phyloP scores from a whole-genome alignment of 1,140 invertebrate genomes.

The Drosophila ogumai region DNA sequence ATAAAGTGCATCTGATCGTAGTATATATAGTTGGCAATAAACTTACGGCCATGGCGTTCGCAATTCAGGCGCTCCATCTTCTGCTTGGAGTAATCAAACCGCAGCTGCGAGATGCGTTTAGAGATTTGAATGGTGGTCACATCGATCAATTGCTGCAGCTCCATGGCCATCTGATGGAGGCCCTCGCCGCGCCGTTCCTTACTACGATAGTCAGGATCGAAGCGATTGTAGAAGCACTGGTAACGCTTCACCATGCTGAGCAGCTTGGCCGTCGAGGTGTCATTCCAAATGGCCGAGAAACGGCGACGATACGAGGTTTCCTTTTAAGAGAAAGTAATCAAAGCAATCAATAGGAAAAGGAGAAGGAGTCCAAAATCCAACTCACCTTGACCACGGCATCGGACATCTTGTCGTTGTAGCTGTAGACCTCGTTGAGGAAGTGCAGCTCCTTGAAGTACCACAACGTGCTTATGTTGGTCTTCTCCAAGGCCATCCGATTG shows the following conservation, averaged over 20 bases:
- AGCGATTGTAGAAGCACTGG: conserved; percentile 80
- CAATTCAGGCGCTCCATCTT: conserved; percentile 73
- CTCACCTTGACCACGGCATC: conserved; percentile 76
- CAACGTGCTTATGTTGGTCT: conserved; percentile 77
- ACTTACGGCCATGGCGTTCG: conserved; percentile 67
- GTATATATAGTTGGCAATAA: conserved; percentile 73
- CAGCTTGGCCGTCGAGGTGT: conserved; percentile 74
- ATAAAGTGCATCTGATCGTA: conserved; percentile 80
- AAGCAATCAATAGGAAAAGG: not conserved
- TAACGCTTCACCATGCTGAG: conserved; percentile 72
- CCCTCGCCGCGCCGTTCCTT: conserved; percentile 80
- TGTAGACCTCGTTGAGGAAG: conserved; percentile 80
- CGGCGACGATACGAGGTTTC: conserved; percentile 77
- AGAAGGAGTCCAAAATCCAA: too few relatives aligned
- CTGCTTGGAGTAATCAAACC: conserved; percentile 81
- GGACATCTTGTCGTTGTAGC: conserved; percentile 80
- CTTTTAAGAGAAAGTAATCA: not conserved
- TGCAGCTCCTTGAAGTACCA: conserved; percentile 82
- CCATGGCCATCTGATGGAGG: conserved; percentile 74
- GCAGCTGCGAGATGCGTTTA: conserved; percentile 78
- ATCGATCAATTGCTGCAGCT: conserved; percentile 73
- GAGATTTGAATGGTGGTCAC: conserved; percentile 81
- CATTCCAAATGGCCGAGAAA: conserved; percentile 80
- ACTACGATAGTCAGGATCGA: conserved; percentile 78
- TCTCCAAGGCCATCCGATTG: conserved; percentile 80